Base-by-base conservation (phyloP, 2,797 vertebrate species). In the Simalia tracyae region DNA sequence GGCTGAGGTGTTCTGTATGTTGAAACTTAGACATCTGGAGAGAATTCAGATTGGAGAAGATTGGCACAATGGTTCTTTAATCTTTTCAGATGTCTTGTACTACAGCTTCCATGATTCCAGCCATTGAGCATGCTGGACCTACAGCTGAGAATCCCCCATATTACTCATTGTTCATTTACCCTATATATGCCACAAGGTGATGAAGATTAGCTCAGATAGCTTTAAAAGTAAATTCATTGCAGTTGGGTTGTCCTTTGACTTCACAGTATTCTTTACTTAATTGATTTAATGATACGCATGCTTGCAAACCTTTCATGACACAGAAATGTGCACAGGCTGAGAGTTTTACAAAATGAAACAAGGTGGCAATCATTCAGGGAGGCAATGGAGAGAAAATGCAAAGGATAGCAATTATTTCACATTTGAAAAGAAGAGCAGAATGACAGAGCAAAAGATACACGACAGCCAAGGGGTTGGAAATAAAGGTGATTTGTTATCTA, bases 351-450 rank as follows among this genome's bases (percentile, higher is more conserved):
- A 42, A 81, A 46, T 0, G 72, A 81, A 81, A 36, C 72, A 81
- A 81, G 72, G 72, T 11, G 36, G 42, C 42, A 81, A 81, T 24
- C 72, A 46, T 11, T 91, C 54, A 60, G 90, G 85, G 26, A 8
- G 90, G 54, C 8, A 46, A 15, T 88, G 86, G 90, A 92, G 2
- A 0, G 26, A 3, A 22, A 2, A 0, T n/a, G 42, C 64, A 59
- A 57, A 56, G 54, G 63, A 10, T 86, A 86, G 5, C 66, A 46
- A 15, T 93, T 84, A 2, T 61, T 92, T 92, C 61, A 54, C 19
- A 19, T 63, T 92, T 93, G 84, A 46, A 86, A 91, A 42, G 54
- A 86, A 90, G 7, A 42, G 31, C n/a, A 91, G 56, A 28, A 17
- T 42, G 89, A 28, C 0, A 42, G 56, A 87, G 50, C n/a, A 60